Conservation (phyloP, 2,888 invertebrate genomes). For the Aphodius sticticus region DNA sequence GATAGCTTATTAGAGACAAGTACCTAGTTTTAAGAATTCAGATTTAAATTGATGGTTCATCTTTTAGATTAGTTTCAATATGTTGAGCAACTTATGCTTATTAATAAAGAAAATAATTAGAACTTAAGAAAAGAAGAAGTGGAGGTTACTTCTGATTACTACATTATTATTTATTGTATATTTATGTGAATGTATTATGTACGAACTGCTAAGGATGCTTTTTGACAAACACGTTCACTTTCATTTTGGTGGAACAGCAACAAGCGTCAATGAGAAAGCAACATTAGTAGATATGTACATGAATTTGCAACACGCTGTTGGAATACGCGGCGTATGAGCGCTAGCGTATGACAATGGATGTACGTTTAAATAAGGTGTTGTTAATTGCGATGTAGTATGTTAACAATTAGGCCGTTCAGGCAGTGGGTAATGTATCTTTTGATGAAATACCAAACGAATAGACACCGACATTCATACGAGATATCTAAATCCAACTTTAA, state of each 20-base stretch:
- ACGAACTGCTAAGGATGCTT: not conserved
- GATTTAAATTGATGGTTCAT: too few relatives aligned
- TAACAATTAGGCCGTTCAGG: constrained; percentile 41
- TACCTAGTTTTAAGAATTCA: too few relatives aligned
- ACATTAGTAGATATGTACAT: not conserved
- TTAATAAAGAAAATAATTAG: too few relatives aligned
- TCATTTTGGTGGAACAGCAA: not conserved
- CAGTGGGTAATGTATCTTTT: constrained; percentile 48
- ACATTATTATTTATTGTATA: too few relatives aligned
- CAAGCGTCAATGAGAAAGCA: too few relatives aligned
- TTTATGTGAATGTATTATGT: too few relatives aligned
- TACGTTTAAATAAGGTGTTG: constrained; percentile 30
- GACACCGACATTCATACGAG: constrained; percentile 57
- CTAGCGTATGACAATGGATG: not conserved
- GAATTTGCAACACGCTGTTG: not conserved
- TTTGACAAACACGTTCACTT: not conserved
- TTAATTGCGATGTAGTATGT: constrained; percentile 33
- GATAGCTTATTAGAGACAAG: too few relatives aligned
- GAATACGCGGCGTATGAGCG: not conserved
- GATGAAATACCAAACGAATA: constrained; percentile 54
- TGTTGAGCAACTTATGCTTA: too few relatives aligned
- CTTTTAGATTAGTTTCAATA: too few relatives aligned
- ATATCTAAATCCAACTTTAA: constrained; percentile 61
- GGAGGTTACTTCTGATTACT: too few relatives aligned
- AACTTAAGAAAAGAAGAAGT: too few relatives aligned